Percentiles rank a stretch among this genome's conserved stretches.
These are phyloP conservation scores for Drosophila azteca DNA, from an alignment of 1,140 invertebrate species.

Conservation along the genomic window DNA sequence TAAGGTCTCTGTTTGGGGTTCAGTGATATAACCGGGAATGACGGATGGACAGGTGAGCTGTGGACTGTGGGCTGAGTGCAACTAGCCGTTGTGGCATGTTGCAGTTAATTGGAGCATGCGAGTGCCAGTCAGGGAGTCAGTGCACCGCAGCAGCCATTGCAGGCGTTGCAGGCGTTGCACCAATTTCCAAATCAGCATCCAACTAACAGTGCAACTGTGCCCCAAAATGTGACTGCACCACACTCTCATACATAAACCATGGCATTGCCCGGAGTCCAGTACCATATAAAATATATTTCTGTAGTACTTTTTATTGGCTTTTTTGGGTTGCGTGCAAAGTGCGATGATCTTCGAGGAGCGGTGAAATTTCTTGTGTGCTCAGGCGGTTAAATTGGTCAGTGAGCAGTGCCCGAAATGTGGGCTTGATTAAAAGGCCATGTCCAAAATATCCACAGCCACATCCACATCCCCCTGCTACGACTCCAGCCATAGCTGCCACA, in stretches of 20 bases:
- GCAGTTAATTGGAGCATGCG: slow-evolving; percentile 76
- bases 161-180: slow-evolving; percentile 48
- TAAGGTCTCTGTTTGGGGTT: neutral
- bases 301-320: slow-evolving; percentile 25
- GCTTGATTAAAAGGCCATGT: slow-evolving; percentile 76
- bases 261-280: slow-evolving; percentile 44
- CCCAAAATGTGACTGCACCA: slow-evolving; percentile 67
- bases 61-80: slow-evolving; percentile 1
- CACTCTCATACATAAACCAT: slow-evolving; percentile 69
- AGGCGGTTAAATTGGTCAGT: slow-evolving; percentile 81
- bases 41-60: slow-evolving; percentile 48
- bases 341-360: slow-evolving; percentile 73
- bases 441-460: slow-evolving; percentile 33
- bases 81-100: neutral
- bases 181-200: slow-evolving; percentile 62
- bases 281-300: slow-evolving; percentile 28
- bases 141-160: slow-evolving; percentile 53
- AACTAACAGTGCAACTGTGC: slow-evolving; percentile 63
- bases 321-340: slow-evolving; percentile 80
- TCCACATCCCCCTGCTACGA: slow-evolving; percentile 5
- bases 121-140: slow-evolving; percentile 71
- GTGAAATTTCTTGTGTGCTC: slow-evolving; percentile 81
- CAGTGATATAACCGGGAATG: slow-evolving; percentile 72
- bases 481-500: neutral
- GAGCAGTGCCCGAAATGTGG: slow-evolving; percentile 76